Base-by-base conservation (phyloP, 2,113 vertebrate genomes). In the Elanus axillaris region DNA sequence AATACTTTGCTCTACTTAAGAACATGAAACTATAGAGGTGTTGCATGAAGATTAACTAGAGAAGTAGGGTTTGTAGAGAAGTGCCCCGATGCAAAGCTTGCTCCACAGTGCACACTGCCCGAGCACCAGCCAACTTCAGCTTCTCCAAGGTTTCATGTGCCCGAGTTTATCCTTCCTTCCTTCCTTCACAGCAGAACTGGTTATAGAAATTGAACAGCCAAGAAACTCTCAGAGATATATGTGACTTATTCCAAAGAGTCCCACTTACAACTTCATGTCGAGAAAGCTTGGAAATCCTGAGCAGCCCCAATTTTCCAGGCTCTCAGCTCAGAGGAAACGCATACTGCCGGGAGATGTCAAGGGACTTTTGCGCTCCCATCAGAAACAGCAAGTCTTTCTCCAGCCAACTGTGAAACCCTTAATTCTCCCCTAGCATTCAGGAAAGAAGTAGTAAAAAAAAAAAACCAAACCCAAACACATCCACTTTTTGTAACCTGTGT, bases 251-350 rank as follows among this genome's bases (percentile, higher is more conserved):
- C 45, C 58, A 40, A 66, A 45, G 9, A 80, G 42, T 53, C 52
- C 66, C 86, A 50, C 38, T 42, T 73, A 58, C 40, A 90, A 66
- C 34, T 76, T 58, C 45, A 38, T 5, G 13, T 29, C 19, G 38
- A 63, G 45, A 85, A 93, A 85, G 32, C 40, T 6, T 93, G 43
- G 84, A 95, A 87, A 79, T 77, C 32, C 92, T 55, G 26, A 89
- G 29, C 38, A 83, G 56, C 14, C 55, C 66, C 47, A 74, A 16
- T 40, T 26, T 75, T 83, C 80, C 86, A 52, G 32, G 55, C n/a
- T 81, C 52, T 72, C 36, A 40, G 52, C 66, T 91, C 50, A 55
- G 55, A 3, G 1, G 56, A 62, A 93, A n/a, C 20, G 21, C 47
- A 53, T 47, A 43, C 22, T 47, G 43, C 22, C 0, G 3, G 27